Evolutionary conservation across 2,888 invertebrate species (phyloP).

Genomic region (Mythimna impura): DNA sequence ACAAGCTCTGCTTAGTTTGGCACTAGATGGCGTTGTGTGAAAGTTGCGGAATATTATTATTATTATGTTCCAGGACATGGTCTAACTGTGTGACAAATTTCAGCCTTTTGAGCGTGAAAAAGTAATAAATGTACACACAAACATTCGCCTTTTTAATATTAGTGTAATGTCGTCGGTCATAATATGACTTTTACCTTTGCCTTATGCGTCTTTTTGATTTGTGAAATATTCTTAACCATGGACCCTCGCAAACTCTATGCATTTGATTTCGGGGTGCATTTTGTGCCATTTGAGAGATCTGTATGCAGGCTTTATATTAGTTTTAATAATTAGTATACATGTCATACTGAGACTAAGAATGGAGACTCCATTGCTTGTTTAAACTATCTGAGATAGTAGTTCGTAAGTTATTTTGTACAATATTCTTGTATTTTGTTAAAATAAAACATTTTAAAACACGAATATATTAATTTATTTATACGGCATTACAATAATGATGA

Average conservation of each 20-base stretch:
- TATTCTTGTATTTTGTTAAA: slow-evolving; percentile 72
- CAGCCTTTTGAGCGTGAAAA: no score
- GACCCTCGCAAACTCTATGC: slow-evolving; percentile 42
- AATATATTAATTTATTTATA: slow-evolving; percentile 63
- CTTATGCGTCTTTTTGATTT: not conserved
- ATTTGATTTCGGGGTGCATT: slow-evolving; percentile 68
- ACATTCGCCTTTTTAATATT: no score
- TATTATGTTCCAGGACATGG: no score
- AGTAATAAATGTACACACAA: no score
- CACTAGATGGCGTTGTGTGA: no score
- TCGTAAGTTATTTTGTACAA: slow-evolving; percentile 73
- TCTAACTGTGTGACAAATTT: no score
- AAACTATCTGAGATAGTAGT: slow-evolving; percentile 75
- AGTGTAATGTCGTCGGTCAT: no score
- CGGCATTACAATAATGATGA: slow-evolving; percentile 4
- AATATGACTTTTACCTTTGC: not conserved
- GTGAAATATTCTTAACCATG: not conserved
- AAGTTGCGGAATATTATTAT: no score
- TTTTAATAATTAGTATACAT: slow-evolving; percentile 40
- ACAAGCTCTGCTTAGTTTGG: no score
- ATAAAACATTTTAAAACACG: slow-evolving; percentile 61
- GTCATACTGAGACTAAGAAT: slow-evolving; percentile 46
- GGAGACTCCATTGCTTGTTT: slow-evolving; percentile 47
- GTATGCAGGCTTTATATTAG: slow-evolving; percentile 63
- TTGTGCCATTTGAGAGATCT: slow-evolving; percentile 77